phyloP scores from a whole-genome alignment of 2,113 vertebrate species.

The Platysternon megacephalum region DNA sequence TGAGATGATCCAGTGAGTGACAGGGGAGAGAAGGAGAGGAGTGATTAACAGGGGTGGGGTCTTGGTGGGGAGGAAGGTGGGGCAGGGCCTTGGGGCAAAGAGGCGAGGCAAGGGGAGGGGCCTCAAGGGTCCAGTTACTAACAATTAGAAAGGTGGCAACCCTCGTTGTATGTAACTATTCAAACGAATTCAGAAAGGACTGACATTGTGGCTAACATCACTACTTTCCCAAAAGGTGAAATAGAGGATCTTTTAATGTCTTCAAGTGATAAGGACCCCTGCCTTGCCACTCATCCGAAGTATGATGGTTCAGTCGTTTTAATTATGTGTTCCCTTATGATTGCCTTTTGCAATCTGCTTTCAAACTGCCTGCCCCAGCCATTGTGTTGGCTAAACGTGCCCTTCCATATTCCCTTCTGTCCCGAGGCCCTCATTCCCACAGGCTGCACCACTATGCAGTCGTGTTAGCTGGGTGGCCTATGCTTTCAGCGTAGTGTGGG shows the following conservation, averaged over 20 bases:
- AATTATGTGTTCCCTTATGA: not conserved
- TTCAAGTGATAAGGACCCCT: not conserved
- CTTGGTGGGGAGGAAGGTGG: accelerated
- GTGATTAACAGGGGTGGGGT: no score
- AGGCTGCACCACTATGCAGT: accelerated
- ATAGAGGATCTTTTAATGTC: not conserved
- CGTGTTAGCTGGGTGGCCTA: accelerated
- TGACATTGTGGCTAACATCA: not conserved
- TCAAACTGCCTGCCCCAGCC: accelerated
- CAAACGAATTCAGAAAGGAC: not conserved
- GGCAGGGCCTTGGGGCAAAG: no score
- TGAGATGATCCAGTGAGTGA: no score
- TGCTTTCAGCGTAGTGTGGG: not conserved
- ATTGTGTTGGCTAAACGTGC: accelerated
- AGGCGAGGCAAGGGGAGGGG: no score
- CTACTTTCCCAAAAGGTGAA: not conserved
- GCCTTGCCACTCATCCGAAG: not conserved
- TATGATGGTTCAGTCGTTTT: not conserved
- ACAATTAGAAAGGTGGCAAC: no score
- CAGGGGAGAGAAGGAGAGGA: no score
- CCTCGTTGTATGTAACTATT: not conserved
- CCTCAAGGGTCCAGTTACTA: no score
- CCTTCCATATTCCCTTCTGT: not conserved
- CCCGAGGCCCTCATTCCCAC: accelerated
- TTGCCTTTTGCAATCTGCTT: not conserved